Conservation (phyloP, 2,888 invertebrate species). For the Sinodicranocentrus sp. region DNA sequence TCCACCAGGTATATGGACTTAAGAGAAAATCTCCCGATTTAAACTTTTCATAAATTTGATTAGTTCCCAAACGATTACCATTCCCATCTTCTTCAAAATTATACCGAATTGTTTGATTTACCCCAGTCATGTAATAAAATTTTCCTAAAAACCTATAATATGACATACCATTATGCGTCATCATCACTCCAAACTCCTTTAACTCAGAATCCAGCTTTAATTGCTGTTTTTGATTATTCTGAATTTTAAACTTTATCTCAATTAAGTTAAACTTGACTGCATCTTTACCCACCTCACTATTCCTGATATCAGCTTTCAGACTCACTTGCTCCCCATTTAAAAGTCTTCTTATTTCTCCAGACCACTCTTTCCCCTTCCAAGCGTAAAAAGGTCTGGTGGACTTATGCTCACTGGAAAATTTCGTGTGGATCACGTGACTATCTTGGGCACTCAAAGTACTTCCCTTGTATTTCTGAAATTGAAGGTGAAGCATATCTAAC, state of each 20-base stretch:
- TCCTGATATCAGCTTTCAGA: constrained; percentile 28
- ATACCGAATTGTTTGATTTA: constrained; percentile 4
- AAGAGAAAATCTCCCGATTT: constrained; percentile 37
- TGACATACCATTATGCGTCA: constrained; percentile 51
- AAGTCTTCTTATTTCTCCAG: not conserved
- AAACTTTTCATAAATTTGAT: constrained; percentile 41
- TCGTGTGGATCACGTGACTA: not conserved
- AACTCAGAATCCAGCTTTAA: constrained; percentile 11
- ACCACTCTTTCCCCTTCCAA: constrained; percentile 34
- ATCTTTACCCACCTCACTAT: not conserved
- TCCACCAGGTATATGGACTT: constrained; percentile 58
- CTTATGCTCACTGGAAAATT: constrained; percentile 6
- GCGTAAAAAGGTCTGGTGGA: constrained; percentile 43
- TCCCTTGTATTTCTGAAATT: not conserved
- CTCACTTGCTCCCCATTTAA: constrained; percentile 10
- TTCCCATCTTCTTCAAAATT: constrained; percentile 35
- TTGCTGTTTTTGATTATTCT: not conserved
- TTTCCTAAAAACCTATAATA: constrained; percentile 30
- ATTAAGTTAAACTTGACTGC: constrained; percentile 51
- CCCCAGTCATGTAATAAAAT: constrained; percentile 16
- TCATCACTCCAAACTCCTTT: constrained; percentile 11
- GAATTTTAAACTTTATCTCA: constrained; percentile 44
- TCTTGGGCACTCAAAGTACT: not conserved
- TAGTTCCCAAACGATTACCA: constrained; percentile 22
- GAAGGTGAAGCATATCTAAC: not conserved